These are phyloP conservation scores for Sesamia inferens DNA, from an alignment of 2,888 invertebrate genomes.

Conservation along the genomic window DNA sequence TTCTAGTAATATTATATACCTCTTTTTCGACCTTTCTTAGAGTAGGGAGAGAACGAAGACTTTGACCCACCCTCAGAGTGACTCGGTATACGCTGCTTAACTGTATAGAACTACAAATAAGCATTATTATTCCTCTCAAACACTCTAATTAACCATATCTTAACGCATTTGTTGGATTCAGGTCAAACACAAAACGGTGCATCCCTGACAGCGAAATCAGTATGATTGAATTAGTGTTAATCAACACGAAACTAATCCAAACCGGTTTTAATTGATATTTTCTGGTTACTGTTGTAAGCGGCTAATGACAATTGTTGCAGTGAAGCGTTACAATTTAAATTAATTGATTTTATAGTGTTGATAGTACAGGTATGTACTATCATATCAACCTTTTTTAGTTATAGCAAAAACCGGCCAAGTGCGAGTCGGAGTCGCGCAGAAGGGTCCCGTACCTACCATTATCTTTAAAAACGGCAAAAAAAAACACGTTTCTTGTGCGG, in stretches of 20 bases:
- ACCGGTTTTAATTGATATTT: conserved; percentile 55
- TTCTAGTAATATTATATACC: too few relatives aligned
- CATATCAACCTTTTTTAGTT: not conserved
- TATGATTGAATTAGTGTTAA: conserved; percentile 47
- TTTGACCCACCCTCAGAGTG: too few relatives aligned
- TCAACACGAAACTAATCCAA: conserved; percentile 65
- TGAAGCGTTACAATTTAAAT: conserved; percentile 7
- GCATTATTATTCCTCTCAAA: not conserved
- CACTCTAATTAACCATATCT: conserved; percentile 1
- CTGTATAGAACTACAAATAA: not conserved
- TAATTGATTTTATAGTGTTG: conserved; percentile 5
- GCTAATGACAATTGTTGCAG: conserved; percentile 9
- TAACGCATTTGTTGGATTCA: not conserved
- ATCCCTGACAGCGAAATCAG: conserved; percentile 17
- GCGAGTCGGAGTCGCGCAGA: too few relatives aligned
- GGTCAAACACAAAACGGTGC: conserved; percentile 17
- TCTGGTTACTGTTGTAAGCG: conserved; percentile 10
- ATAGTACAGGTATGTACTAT: not conserved
- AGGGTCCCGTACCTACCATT: too few relatives aligned
- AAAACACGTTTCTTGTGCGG: too few relatives aligned
- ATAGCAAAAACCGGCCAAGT: not conserved
- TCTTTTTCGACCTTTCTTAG: too few relatives aligned
- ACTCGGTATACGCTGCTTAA: not conserved
- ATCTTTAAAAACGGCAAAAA: too few relatives aligned
- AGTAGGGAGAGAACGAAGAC: too few relatives aligned